phyloP scores from a whole-genome alignment of 2,113 vertebrate genomes.

The Ifrita kowaldi region DNA sequence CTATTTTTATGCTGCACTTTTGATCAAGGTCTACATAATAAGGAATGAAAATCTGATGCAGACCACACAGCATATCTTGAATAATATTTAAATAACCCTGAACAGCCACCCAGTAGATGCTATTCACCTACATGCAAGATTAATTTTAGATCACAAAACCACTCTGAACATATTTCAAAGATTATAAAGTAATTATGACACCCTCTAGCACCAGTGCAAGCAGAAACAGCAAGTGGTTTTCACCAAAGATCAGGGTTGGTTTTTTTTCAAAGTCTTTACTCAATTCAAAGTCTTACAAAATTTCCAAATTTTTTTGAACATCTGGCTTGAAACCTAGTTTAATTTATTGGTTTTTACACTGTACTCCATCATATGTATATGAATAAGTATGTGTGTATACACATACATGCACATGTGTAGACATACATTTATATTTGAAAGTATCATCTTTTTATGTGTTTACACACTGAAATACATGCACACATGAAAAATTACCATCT shows the following conservation, averaged over 20 bases:
- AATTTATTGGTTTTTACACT: not conserved
- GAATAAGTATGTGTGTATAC: not conserved
- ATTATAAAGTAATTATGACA: not conserved
- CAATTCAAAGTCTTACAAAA: not conserved
- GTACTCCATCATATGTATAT: not conserved
- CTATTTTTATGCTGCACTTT: not conserved
- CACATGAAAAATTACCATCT: not conserved
- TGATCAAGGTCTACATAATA: not conserved
- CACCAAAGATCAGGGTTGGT: not conserved
- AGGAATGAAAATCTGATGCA: not conserved
- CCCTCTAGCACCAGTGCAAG: not conserved
- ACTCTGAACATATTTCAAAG: not conserved
- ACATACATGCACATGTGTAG: fast-evolving
- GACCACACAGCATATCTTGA: not conserved
- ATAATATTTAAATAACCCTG: not conserved
- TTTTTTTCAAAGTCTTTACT: not conserved
- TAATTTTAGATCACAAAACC: not conserved
- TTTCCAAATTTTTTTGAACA: not conserved
- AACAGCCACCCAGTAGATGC: not conserved
- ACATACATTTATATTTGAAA: not conserved
- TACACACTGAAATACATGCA: not conserved
- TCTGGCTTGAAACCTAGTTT: not conserved
- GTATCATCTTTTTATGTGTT: not conserved
- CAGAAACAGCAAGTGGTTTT: not conserved
- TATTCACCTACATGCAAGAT: not conserved